Percentiles rank a stretch among this genome's conserved stretches.
Conservation (phyloP, 1,140 invertebrate species). For the Dysdera silvatica region DNA sequence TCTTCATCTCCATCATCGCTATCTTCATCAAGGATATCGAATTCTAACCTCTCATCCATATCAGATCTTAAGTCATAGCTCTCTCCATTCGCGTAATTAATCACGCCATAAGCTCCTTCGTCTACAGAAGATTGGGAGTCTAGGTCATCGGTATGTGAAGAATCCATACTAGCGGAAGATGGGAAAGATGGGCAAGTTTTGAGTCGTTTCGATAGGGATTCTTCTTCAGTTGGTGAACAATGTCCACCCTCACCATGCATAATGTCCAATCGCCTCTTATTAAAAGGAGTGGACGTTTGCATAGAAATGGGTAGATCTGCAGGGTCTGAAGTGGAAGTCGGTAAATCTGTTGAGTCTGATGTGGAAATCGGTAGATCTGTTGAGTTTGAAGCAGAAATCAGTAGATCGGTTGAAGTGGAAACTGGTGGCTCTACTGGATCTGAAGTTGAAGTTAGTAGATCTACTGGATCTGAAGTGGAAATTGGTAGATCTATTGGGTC, state of each 20-base stretch:
- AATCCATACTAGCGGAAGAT: neutral
- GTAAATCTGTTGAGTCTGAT: too few relatives aligned
- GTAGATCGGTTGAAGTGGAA: too few relatives aligned
- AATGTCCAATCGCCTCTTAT: conserved; percentile 22
- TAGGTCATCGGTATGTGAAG: neutral
- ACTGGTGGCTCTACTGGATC: too few relatives aligned
- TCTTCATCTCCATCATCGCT: conserved; percentile 40
- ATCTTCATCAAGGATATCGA: conserved; percentile 68
- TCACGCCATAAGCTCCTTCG: neutral
- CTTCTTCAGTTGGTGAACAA: too few relatives aligned
- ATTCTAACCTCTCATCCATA: conserved; percentile 45
- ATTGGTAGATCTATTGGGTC: too few relatives aligned
- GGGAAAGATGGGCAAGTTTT: neutral
- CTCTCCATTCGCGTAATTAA: neutral
- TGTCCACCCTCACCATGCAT: conserved; percentile 25
- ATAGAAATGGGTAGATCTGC: conserved; percentile 23
- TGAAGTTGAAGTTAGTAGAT: too few relatives aligned
- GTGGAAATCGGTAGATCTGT: too few relatives aligned
- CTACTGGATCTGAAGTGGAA: too few relatives aligned
- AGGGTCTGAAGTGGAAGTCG: too few relatives aligned
- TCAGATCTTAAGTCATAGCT: neutral
- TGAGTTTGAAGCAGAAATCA: too few relatives aligned
- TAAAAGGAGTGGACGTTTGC: conserved; percentile 24
- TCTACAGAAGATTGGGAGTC: neutral
- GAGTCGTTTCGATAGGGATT: neutral